phyloP scores from a whole-genome alignment of 2,113 vertebrate genomes.

The Gambusia holbrooki region DNA sequence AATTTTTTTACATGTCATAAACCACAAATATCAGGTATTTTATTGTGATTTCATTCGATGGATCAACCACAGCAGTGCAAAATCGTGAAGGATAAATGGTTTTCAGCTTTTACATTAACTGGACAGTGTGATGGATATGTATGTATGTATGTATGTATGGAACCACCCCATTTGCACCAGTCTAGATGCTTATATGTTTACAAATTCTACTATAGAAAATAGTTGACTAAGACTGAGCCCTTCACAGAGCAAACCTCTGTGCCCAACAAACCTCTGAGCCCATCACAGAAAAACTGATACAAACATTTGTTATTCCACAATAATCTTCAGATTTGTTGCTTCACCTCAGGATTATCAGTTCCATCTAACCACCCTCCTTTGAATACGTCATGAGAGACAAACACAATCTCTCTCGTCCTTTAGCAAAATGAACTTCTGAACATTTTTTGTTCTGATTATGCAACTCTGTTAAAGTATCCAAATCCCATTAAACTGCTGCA shows the following conservation, averaged over 20 bases:
- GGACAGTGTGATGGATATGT: background rate
- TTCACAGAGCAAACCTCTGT: no score
- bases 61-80: background rate
- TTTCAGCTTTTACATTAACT: background rate
- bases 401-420: no score
- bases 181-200: background rate
- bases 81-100: background rate
- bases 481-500: slow-evolving; percentile 7
- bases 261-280: no score
- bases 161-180: background rate
- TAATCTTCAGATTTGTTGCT: no score
- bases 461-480: background rate
- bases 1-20: background rate
- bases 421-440: no score
- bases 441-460: no score
- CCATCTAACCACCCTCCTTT: no score
- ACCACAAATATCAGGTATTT: background rate
- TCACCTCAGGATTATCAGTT: no score
- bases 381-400: no score
- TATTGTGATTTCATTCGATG: background rate
- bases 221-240: background rate
- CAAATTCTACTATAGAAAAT: background rate
- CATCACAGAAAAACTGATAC: no score
- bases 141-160: background rate
- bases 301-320: no score